Evolutionary conservation across 2,797 vertebrate species (phyloP).

Genomic region (Aldrovandia affinis): DNA sequence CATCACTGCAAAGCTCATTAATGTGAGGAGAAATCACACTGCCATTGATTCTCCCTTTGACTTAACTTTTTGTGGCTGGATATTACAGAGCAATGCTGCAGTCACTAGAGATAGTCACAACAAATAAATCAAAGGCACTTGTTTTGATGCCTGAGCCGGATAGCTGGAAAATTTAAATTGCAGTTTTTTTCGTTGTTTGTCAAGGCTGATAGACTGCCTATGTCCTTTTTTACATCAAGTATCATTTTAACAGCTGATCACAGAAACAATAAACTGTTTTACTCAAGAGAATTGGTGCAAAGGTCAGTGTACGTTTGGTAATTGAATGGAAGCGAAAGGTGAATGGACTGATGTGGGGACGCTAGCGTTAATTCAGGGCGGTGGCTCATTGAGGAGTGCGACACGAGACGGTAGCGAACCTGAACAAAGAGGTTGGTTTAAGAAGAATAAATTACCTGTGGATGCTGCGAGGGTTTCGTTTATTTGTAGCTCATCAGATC

Average conservation of each 20-base stretch:
- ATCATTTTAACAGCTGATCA: not conserved
- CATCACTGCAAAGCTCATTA: constrained; percentile 46
- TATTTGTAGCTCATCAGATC: no score
- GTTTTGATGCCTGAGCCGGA: constrained; percentile 29
- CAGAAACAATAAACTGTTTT: not conserved
- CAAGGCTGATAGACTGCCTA: not conserved
- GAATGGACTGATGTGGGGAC: no score
- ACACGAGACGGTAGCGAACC: no score
- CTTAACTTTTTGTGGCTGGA: constrained; percentile 20
- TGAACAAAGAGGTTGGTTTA: no score
- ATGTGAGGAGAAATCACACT: constrained; percentile 40
- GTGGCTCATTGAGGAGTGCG: no score
- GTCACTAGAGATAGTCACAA: constrained; percentile 37
- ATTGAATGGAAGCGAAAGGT: not conserved
- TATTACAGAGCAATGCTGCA: not conserved
- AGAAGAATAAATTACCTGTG: no score
- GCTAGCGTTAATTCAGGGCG: no score
- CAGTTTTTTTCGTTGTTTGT: not conserved
- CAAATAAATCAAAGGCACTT: constrained; percentile 37
- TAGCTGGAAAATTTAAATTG: not conserved
- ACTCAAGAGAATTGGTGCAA: not conserved
- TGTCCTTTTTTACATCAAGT: not conserved
- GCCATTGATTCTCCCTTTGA: constrained; percentile 47
- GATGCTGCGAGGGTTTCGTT: no score
- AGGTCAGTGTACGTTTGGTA: not conserved